Evolutionary conservation across 2,888 invertebrate genomes (phyloP), one percentile per base, ranked within the genome.

Genomic region (Amphipoea lucens): DNA sequence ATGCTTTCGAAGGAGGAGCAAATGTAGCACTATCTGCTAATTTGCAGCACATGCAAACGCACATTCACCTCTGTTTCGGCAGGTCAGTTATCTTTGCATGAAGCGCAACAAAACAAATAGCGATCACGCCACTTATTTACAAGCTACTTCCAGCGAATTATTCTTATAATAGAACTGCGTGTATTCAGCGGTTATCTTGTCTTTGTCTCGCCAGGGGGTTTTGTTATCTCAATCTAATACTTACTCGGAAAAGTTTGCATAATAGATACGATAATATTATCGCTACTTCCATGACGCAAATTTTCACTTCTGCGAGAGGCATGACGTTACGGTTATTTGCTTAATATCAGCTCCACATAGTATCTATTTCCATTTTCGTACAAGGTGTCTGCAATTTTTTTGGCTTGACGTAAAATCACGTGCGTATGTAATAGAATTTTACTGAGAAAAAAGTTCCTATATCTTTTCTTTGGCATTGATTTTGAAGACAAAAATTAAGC

Each of bases 151-250:
- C 65, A 77, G 6, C 54, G 11, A 60, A 62, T 79, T 86, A 80
- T 78, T 86, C 78, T 71, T 71, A 69, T 74, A 54, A 78, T 87
- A 88, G 78, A 42, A 79, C 51, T 48, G 63, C 82, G 66, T 84
- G 76, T 63, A 9, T 57, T 79, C 60, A 80, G 40, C 54, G 9
- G 68, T 81, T 84, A 89, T 86, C 83, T 84, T 57, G 65, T 70
- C 84, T 83, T 85, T 85, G 90, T 86, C 87, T 83, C 86, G 77
- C 75, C 73, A 76, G 87, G 90, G 90, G 88, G 90, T 84, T 86
- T 82, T 75, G 36, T 80, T 84, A 89, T 88, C 79, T 70, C 42
- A 17, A 63, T 74, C 1, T 70, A 86, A 87, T 82, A 84, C 66
- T 72, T 76, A 71, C 65, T 75, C 66, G 73, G 79, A 79, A 82